A percentile compares a stretch with the other conserved stretches of the same genome.
These are phyloP conservation scores for Crepidodera aurea DNA, from an alignment of 2,888 invertebrate species.

Conservation along the genomic window DNA sequence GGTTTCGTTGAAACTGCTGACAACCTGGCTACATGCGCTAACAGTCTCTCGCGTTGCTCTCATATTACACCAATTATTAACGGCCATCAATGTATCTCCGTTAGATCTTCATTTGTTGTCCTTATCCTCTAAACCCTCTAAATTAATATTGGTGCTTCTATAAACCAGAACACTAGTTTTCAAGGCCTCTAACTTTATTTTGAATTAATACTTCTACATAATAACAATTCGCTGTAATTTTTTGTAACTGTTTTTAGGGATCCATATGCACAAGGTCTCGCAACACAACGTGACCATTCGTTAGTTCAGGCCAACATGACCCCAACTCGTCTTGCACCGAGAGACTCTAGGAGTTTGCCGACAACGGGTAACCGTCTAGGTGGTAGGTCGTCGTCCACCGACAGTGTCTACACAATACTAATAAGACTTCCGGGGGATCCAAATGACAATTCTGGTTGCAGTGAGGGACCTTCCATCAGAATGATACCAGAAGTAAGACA, in stretches of 20 bases:
- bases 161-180: too few species aligned
- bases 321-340: constrained; percentile 59
- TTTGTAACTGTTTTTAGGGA: constrained; percentile 68
- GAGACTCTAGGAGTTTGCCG: constrained; percentile 72
- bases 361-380: constrained; percentile 65
- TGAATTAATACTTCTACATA: too few species aligned
- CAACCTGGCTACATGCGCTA: too few species aligned
- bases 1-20: too few species aligned
- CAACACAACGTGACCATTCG: constrained; percentile 31
- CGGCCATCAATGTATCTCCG: too few species aligned
- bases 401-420: constrained; percentile 90
- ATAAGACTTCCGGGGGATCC: constrained; percentile 80
- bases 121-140: too few species aligned
- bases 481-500: constrained; percentile 73
- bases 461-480: constrained; percentile 78
- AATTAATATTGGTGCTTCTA: too few species aligned
- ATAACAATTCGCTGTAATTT: too few species aligned
- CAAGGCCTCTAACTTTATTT: too few species aligned
- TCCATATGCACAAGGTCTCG: constrained; percentile 66
- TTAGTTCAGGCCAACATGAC: constrained; percentile 56
- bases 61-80: too few species aligned
- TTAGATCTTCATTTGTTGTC: too few species aligned
- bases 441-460: constrained; percentile 53
- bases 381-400: constrained; percentile 68
- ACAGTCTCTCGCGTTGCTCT: too few species aligned